Evolutionary conservation across 2,888 invertebrate genomes (phyloP).

Genomic region (Cephalotes varians): DNA sequence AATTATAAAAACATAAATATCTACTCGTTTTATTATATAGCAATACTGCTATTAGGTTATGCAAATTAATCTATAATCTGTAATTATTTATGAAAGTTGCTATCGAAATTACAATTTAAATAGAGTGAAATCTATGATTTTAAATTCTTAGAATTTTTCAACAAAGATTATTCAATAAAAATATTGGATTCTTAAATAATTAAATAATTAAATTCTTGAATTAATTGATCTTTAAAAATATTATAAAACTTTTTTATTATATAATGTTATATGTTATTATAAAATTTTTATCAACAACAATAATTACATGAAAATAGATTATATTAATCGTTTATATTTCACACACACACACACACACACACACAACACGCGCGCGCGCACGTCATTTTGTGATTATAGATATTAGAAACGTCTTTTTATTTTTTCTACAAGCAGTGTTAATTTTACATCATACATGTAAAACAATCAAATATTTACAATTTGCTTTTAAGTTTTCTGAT

Average conservation of each 20-base stretch:
- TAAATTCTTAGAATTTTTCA: not conserved
- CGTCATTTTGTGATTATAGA: not conserved
- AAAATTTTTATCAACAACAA: not conserved
- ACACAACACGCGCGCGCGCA: too few species aligned
- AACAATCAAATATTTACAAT: not conserved
- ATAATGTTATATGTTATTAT: too few species aligned
- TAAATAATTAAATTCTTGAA: not conserved
- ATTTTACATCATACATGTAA: not conserved
- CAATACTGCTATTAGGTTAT: not conserved
- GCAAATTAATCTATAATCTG: not conserved
- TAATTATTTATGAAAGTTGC: not conserved
- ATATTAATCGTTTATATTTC: not conserved
- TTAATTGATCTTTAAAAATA: not conserved
- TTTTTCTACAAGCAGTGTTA: not conserved
- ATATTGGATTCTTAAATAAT: too few species aligned
- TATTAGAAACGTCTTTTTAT: not conserved
- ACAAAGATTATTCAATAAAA: not conserved
- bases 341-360: too few species aligned
- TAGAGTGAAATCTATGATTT: not conserved
- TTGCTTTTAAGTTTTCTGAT: not conserved
- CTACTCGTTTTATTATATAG: not conserved
- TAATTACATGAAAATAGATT: not conserved
- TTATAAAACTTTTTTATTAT: not conserved
- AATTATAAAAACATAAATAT: conserved; percentile 10
- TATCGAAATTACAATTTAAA: not conserved